Base-by-base conservation (phyloP, 2,888 invertebrate genomes). In the Aleiodes testaceus region DNA sequence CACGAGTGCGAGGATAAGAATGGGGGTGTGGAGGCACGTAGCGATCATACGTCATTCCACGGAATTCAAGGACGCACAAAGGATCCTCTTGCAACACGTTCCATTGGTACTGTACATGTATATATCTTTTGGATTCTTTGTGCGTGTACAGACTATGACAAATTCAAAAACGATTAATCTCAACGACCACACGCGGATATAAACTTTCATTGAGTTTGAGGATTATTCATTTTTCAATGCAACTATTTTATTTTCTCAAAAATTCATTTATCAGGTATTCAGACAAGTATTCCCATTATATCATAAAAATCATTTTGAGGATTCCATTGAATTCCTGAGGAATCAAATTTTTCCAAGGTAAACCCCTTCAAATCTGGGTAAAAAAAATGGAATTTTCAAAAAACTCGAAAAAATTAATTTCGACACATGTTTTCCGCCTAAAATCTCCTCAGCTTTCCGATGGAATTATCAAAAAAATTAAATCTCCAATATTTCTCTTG, bases 91-190 rank as follows among this genome's bases (percentile, higher is more conserved):
- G 63, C 63, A 63, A 63, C 63, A 63, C n/a, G 22, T 45, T 22
- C 26, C 44, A 63, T 20, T 53, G 53, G 44, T 61, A 61, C 18
- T 26, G 55, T 30, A 55, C 30, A 55, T 55, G 42, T 59, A 14
- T 59, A 59, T 59, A 45, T 63, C 20, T 69, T 50, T 20, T 65
- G 14, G 20, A 36, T 59, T 22, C 47, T 44, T 55, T 66, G 53
- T 68, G 44, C 30, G 69, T 75, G 63, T 68, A 63, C 45, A n/a
- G 69, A 73, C 72, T 72, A 74, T 75, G 75, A 75, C 75, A 75
- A 75, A 75, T 75, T 74, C 73, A 69, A 69, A 59, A 64, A 72
- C 71, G 74, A 75, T 75, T 73, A 73, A 74, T 74, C 72, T 72
- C 69, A 69, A 74, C 47, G 64, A 50, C 69, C 61, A 69, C 55